These are phyloP conservation scores for Ichneumoninae sp. DNA, from an alignment of 2,888 invertebrate genomes.

Conservation along the genomic window DNA sequence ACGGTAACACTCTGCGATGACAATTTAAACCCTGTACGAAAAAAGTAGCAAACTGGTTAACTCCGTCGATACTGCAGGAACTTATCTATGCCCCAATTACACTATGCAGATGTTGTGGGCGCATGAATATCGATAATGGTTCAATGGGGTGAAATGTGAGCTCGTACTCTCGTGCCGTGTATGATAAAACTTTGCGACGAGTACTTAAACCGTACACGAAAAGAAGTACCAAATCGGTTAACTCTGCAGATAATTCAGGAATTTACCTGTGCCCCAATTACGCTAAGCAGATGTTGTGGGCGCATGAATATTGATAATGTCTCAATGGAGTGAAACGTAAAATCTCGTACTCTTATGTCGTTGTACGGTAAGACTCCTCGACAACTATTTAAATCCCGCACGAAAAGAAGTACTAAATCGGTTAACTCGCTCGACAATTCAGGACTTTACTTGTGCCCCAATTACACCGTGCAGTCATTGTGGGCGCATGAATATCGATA, in stretches of 20 bases:
- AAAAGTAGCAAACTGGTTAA: not conserved
- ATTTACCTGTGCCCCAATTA: not conserved
- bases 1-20: constrained; percentile 23
- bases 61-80: not conserved
- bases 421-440: not conserved
- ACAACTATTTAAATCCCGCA: constrained; percentile 56
- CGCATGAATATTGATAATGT: constrained; percentile 46
- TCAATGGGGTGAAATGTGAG: constrained; percentile 48
- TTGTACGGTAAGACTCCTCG: constrained; percentile 10
- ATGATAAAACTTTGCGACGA: constrained; percentile 13
- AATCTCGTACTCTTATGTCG: constrained; percentile 17
- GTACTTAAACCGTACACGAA: constrained; percentile 54
- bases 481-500: constrained; percentile 35
- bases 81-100: not conserved
- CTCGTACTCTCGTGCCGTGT: constrained; percentile 1
- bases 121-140: constrained; percentile 45
- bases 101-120: not conserved
- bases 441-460: not conserved
- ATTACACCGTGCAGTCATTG: not conserved
- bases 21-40: constrained; percentile 51
- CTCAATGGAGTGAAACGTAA: constrained; percentile 53
- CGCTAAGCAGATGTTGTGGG: not conserved
- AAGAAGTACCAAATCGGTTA: not conserved
- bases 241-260: not conserved
- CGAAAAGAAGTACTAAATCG: not conserved